Evolutionary conservation across 1,140 invertebrate genomes (phyloP).

Genomic region (Heliconius himera): DNA sequence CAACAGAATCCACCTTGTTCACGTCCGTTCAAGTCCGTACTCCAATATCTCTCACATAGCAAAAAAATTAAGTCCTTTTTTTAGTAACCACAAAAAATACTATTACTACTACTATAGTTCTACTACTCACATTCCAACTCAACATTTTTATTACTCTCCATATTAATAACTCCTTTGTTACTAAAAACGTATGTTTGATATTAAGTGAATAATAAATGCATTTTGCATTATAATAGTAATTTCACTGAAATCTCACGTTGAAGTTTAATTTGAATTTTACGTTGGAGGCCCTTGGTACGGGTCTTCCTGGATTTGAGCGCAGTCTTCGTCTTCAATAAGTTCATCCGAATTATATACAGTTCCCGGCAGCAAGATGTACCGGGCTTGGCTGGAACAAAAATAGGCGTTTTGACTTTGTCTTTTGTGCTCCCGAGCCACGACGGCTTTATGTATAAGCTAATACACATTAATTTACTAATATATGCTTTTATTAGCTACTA

Average conservation of each 20-base stretch:
- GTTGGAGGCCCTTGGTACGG: slow-evolving; percentile 56
- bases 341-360: slow-evolving; percentile 40
- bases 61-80: neutral
- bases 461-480: too few relatives aligned
- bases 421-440: too few relatives aligned
- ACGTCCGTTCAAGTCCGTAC: too few relatives aligned
- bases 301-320: slow-evolving; percentile 31
- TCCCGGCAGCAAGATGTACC: slow-evolving; percentile 59
- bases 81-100: neutral
- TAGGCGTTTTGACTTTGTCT: neutral
- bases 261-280: slow-evolving; percentile 22
- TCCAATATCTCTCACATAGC: neutral
- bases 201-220: neutral
- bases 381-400: slow-evolving; percentile 54
- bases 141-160: neutral
- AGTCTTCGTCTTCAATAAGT: slow-evolving; percentile 26
- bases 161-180: neutral
- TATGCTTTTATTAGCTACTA: too few relatives aligned
- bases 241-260: neutral
- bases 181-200: too few relatives aligned
- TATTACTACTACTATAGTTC: too few relatives aligned
- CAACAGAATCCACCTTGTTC: neutral
- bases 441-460: too few relatives aligned
- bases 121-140: neutral
- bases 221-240: neutral